These are phyloP conservation scores for Gandaritis pyraliata DNA, from an alignment of 2,888 invertebrate genomes.

Conservation along the genomic window DNA sequence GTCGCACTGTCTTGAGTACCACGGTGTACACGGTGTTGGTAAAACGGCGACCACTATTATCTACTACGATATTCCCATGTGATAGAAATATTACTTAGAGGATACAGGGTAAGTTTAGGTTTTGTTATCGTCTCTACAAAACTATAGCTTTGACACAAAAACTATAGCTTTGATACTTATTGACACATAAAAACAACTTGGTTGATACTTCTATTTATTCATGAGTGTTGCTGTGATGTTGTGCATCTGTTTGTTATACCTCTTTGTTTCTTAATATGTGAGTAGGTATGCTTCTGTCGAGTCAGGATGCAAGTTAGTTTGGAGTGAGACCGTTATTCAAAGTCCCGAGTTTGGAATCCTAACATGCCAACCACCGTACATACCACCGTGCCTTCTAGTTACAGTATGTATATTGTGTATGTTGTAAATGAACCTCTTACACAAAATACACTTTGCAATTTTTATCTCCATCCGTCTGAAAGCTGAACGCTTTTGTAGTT, in stretches of 20 bases:
- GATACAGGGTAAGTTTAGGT: too few species aligned
- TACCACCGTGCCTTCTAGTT: not conserved
- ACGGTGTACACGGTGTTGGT: slow-evolving; percentile 16
- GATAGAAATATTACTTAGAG: too few species aligned
- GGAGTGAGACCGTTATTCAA: slow-evolving; percentile 5
- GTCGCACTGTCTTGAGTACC: slow-evolving; percentile 49
- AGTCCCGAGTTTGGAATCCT: slow-evolving; percentile 6
- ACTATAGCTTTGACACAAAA: too few species aligned
- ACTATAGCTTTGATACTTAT: too few species aligned
- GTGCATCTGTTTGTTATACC: too few species aligned
- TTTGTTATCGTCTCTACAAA: too few species aligned
- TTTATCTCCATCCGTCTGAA: slow-evolving; percentile 30
- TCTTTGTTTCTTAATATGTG: not conserved
- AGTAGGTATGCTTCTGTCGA: not conserved
- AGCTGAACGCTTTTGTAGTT: slow-evolving; percentile 34
- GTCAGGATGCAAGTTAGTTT: slow-evolving; percentile 7
- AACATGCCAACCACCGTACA: not conserved
- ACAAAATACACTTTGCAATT: slow-evolving; percentile 29
- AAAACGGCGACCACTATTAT: slow-evolving; percentile 2
- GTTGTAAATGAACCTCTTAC: slow-evolving; percentile 22
- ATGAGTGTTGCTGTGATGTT: too few species aligned
- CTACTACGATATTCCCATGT: too few species aligned
- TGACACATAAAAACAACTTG: too few species aligned
- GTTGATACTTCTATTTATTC: slow-evolving; percentile 1
- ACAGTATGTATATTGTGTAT: slow-evolving; percentile 6